Evolutionary conservation across 2,797 vertebrate genomes (phyloP).

Genomic region (Molossus alvarezi): DNA sequence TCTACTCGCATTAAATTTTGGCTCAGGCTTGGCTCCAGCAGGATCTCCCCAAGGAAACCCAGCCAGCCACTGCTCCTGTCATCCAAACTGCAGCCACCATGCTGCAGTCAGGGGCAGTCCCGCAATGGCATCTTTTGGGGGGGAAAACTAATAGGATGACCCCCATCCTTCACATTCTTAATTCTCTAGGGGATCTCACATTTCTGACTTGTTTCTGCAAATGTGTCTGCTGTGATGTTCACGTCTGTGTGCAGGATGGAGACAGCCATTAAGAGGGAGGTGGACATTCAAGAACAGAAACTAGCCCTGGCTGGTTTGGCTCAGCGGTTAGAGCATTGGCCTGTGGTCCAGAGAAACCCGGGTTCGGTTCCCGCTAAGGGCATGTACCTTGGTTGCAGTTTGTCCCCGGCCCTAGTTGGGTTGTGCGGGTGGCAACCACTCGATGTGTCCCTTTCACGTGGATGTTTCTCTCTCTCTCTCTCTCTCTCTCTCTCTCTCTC

Average conservation of each 20-base stretch:
- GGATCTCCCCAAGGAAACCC: not conserved
- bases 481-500: too few species aligned
- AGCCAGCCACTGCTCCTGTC: not conserved
- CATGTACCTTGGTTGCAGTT: too few species aligned
- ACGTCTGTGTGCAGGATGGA: not conserved
- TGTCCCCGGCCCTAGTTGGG: too few species aligned
- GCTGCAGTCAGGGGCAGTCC: not conserved
- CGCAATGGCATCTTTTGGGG: accelerated
- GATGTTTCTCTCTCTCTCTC: too few species aligned
- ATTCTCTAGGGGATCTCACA: too few species aligned
- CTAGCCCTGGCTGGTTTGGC: not conserved
- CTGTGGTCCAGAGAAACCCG: too few species aligned
- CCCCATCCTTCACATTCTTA: not conserved
- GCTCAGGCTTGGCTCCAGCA: not conserved
- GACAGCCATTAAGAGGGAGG: not conserved
- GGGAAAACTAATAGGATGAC: not conserved
- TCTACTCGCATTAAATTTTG: not conserved
- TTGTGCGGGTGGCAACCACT: too few species aligned
- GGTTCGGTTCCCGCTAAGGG: too few species aligned
- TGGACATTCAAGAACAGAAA: not conserved
- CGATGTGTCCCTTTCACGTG: too few species aligned
- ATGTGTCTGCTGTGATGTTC: not conserved
- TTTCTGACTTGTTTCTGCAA: not conserved
- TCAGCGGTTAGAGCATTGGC: too few species aligned
- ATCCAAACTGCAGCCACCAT: not conserved